These are phyloP conservation scores for Carlito syrichta DNA, from an alignment of 2,113 vertebrate species.

Conservation along the genomic window DNA sequence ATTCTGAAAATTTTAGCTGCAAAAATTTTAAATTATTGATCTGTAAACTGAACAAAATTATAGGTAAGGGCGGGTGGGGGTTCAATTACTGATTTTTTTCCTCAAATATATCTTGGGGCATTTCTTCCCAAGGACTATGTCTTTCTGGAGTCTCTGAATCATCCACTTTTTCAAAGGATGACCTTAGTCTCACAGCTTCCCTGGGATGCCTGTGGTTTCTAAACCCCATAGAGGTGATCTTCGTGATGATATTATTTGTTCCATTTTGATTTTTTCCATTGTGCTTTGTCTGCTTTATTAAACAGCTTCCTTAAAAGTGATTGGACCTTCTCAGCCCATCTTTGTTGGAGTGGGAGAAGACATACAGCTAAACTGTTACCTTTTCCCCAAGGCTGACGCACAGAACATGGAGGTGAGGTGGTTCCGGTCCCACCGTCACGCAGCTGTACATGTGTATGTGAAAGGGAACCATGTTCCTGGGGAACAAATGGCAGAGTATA, in stretches of 20 bases:
- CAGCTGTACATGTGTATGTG: conserved; percentile 43
- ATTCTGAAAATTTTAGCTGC: neutral
- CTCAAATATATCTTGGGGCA: neutral
- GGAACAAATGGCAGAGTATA: conserved; percentile 55
- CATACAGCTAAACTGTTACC: conserved; percentile 41
- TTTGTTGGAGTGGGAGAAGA: conserved; percentile 63
- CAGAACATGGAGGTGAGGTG: conserved; percentile 66
- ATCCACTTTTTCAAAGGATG: neutral
- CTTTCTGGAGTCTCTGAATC: neutral
- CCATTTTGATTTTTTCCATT: neutral
- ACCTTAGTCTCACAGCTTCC: neutral
- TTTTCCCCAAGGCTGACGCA: conserved; percentile 56
- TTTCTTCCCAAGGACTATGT: neutral
- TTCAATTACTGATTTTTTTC: neutral
- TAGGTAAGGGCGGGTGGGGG: neutral
- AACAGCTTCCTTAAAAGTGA: conserved; percentile 58
- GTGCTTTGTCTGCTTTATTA: neutral
- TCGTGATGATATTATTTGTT: neutral
- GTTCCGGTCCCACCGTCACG: neutral
- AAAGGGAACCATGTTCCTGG: neutral
- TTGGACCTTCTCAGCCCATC: conserved; percentile 42
- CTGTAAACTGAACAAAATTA: neutral
- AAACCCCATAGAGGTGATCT: neutral
- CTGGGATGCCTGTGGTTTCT: neutral
- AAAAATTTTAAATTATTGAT: neutral